Conservation (phyloP, 1,140 invertebrate species). For the Leptinotarsa defecta region DNA sequence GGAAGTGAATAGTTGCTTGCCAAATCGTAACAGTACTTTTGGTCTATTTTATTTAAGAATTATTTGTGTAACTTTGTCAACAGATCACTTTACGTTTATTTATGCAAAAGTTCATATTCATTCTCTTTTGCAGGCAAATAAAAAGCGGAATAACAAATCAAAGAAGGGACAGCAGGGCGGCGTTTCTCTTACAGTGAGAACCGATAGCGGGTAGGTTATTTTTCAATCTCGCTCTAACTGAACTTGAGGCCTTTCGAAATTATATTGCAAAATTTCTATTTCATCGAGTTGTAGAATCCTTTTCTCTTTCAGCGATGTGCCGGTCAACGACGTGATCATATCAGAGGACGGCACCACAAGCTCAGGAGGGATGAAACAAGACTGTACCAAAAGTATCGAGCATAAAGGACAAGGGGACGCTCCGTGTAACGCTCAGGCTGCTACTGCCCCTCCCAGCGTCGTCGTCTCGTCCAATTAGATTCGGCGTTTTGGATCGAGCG, state of each 20-base stretch:
- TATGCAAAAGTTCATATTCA: too few relatives aligned
- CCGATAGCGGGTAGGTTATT: conserved; percentile 48
- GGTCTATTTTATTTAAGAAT: too few relatives aligned
- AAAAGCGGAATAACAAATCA: conserved; percentile 50
- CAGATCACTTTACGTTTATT: too few relatives aligned
- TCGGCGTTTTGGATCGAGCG: neutral
- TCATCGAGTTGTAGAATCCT: neutral
- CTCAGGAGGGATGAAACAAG: conserved; percentile 40
- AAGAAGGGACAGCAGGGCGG: conserved; percentile 42
- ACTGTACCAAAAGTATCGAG: conserved; percentile 42
- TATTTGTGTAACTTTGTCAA: too few relatives aligned
- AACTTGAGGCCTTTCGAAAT: neutral
- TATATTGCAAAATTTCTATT: neutral
- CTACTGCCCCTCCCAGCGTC: neutral
- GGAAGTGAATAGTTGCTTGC: too few relatives aligned
- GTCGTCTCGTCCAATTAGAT: neutral
- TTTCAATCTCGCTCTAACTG: conserved; percentile 9
- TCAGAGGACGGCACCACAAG: conserved; percentile 31
- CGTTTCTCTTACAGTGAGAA: conserved; percentile 48
- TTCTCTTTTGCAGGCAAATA: conserved; percentile 44
- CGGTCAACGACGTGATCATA: conserved; percentile 40
- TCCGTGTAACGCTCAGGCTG: conserved; percentile 28
- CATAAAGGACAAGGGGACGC: conserved; percentile 54
- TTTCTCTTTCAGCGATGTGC: conserved; percentile 42
- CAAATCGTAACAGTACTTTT: too few relatives aligned